Evolutionary conservation across 2,797 vertebrate species (phyloP).

Genomic region (Atherinosoma microstoma): DNA sequence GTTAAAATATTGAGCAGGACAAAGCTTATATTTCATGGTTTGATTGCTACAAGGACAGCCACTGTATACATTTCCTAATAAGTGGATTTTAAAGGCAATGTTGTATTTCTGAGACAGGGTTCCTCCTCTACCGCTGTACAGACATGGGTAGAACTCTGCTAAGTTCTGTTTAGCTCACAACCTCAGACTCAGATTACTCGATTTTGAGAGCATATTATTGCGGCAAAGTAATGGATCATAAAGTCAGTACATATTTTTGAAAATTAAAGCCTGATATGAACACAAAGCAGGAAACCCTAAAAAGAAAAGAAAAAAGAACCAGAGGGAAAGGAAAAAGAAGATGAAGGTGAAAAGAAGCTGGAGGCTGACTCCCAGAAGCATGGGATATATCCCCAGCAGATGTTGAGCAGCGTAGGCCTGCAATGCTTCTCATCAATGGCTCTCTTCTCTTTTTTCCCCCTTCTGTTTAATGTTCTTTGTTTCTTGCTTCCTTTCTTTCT

Average conservation of each 20-base stretch:
- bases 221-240: conserved; percentile 66
- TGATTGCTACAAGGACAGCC: conserved; percentile 40
- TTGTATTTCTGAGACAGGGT: conserved; percentile 40
- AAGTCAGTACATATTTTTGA: conserved; percentile 69
- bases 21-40: conserved; percentile 40
- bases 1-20: conserved; percentile 22
- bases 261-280: conserved; percentile 76
- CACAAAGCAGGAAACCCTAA: conserved; percentile 68
- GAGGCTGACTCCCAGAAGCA: conserved; percentile 69
- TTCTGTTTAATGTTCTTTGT: conserved; percentile 38
- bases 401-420: conserved; percentile 68
- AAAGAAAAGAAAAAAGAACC: conserved; percentile 37
- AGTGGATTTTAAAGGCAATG: conserved; percentile 41
- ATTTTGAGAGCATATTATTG: conserved; percentile 72
- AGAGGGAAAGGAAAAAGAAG: conserved; percentile 42
- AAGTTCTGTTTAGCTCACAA: conserved; percentile 53
- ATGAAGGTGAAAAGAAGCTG: conserved; percentile 62
- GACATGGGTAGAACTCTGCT: conserved; percentile 39
- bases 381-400: conserved; percentile 73
- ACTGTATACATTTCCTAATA: conserved; percentile 24
- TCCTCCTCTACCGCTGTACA: not conserved
- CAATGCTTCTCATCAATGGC: conserved; percentile 58
- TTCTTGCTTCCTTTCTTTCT: conserved; percentile 20
- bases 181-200: conserved; percentile 57
- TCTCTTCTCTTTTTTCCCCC: not conserved